Evolutionary conservation across 1,140 invertebrate genomes (phyloP), one percentile per base, ranked within the genome.

Genomic region (Cyclargus thomasi): DNA sequence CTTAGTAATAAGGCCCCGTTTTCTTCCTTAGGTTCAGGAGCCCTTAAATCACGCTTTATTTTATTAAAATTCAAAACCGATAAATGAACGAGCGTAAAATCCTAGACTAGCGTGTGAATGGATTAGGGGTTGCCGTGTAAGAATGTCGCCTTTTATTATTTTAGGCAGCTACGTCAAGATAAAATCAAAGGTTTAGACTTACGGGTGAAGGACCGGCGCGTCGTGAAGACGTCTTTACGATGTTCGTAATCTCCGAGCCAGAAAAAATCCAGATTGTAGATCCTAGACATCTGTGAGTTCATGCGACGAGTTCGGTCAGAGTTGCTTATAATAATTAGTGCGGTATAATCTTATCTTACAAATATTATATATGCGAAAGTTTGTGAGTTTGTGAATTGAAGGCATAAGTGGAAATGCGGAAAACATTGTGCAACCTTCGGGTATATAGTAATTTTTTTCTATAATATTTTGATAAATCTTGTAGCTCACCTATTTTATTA

Each of bases 191-290:
- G 39, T 47, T 47, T 47, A 47, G 29, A 7, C 29, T 29, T 29
- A 7, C 5, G 39, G 39, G 39, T 47, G 39, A 47, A 47, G 55
- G 55, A 17, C 55, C 10, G 55, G 18, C n/a, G 3, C 4, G 17
- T 21, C 55, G 20, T 59, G 55, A 59, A 59, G 55, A 59, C 55
- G 55, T 59, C 55, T 59, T 21, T 59, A 59, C 55, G 55, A 20
- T 20, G 55, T 20, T 10, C 55, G 55, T 59, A 59, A 59, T 59
- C n/a, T 17, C 53, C 17, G n/a, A 10, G 0, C 18, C 21, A 20
- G 55, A 59, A 59, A 59, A 59, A 59, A 59, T 59, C 55, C 21
- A 59, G 53, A 20, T n/a, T 6, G 6, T 55, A 55, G 29, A 29
- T 29, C 14, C 39, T 16, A 47, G 39, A 47, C 39, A 47, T 47